Base-by-base conservation (phyloP, 2,888 invertebrate species). In the Geophilus truncorum region DNA sequence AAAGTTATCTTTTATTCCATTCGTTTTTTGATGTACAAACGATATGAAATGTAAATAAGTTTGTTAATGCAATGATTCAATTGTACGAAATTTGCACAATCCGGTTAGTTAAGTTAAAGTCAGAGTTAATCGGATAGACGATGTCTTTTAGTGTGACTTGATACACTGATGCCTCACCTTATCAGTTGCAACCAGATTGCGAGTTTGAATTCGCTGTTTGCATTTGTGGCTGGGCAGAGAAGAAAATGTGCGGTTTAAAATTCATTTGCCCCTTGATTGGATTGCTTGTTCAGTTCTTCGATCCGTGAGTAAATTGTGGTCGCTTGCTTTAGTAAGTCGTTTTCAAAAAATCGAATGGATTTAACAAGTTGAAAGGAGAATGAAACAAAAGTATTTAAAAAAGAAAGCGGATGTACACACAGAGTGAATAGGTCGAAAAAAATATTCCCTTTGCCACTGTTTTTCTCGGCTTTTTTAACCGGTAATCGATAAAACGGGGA, bases 201-300 rank as follows among this genome's bases (percentile, higher is more conserved):
- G 62, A 62, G 62, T 62, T 62, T 62, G 62, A 62, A 62, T 62
- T 62, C 25, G 9, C 25, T 62, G 62, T 62, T 62, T 62, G 62
- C 62, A 62, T 62, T 62, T 62, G 62, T 23, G 62, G 62, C 62
- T 62, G 62, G 62, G 62, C 62, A 62, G 62, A 62, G 62, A 15
- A 62, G 62, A 62, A 62, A 62, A 62, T 62, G 62, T 62, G 62
- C 62, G 62, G 62, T 62, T 62, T 62, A 62, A 62, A 62, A 62
- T 62, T 62, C 62, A 62, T 62, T 62, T 62, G 62, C 62, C 62
- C 25, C 62, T 62, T 62, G 62, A 62, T 62, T 62, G 62, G 25
- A 62, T 62, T 62, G 62, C 62, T 62, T 62, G 62, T 62, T 62
- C 62, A 62, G 62, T 15, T 23, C 62, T 23, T 62, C 62, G 62